Base-by-base conservation (phyloP, 37 sponge, comb jelly and placozoan genomes). In the Chondrosia reniformis region DNA sequence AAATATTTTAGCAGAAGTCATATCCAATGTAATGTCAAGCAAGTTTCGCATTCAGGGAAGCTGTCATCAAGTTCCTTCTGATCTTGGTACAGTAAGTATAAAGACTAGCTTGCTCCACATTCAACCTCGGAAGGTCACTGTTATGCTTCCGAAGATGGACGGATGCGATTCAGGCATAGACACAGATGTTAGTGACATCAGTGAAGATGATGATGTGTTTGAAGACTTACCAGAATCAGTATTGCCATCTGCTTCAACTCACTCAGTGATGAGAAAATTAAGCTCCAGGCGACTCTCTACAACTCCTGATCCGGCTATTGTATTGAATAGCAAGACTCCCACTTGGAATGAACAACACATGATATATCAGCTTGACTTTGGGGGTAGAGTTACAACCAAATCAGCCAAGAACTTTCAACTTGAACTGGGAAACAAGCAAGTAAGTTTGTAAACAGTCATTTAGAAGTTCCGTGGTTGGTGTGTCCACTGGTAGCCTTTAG, bases 281-380 rank as follows among this genome's bases (percentile, higher is more conserved):
- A 79, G 80, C 37, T 65, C 77, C 33, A 80, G 41, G 28, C 46
- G 59, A 1, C 45, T 57, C 34, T 40, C 66, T 36, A 44, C 75
- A 5, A 41, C 84, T 17, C 59, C 83, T 12, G 95, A 87, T 28
- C 77, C 84, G 15, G 86, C 67, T 41, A 65, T 94, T 38, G 84
- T 89, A 27, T 87, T 94, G 10, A 85, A 88, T 80, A 91, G 88
- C 76, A 89, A 89, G 59, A 94, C 95, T 19, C 95, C 95, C 3
- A 88, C 89, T 2, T 94, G 95, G 95, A 94, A 94, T 63, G 90
- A 89, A 25, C 95, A 94, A 33, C 90, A 90, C 80, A 89, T 89
- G 91, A 90, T 94, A 63, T 94, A 94, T 46, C 95, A 94, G 81
- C 75, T 94, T 77, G 95, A 94, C 83, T 94, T 94, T 85, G 95